phyloP scores from a whole-genome alignment of 30 jellyfish, hydroid and myxozoan genomes.

The Aurelia coerulea region DNA sequence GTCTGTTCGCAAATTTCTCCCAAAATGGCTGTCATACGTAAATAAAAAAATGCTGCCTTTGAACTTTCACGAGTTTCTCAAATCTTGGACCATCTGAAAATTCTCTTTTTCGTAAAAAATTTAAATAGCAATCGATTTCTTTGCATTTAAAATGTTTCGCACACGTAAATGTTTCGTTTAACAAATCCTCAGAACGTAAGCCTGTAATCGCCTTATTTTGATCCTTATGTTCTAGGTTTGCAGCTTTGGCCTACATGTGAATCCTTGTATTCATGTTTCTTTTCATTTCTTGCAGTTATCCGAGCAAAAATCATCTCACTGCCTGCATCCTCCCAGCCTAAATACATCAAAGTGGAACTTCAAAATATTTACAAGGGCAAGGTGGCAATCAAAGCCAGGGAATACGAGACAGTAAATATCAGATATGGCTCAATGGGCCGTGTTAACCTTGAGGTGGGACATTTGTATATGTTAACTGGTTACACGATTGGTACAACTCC shows the following conservation, averaged over 20 bases:
- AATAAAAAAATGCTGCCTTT: too few relatives aligned
- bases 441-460: constrained; percentile 37
- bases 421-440: constrained; percentile 33
- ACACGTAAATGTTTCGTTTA: too few relatives aligned
- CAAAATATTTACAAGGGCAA: constrained; percentile 34
- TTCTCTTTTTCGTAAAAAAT: too few relatives aligned
- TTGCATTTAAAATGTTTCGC: too few relatives aligned
- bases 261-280: background rate
- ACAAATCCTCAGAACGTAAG: too few relatives aligned
- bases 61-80: too few relatives aligned
- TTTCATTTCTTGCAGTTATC: constrained; percentile 28
- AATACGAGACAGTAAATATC: constrained; percentile 8
- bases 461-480: constrained; percentile 45
- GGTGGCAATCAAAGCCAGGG: background rate
- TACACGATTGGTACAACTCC: constrained; percentile 18
- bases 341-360: constrained; percentile 30
- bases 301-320: constrained; percentile 26
- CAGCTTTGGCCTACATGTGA: background rate
- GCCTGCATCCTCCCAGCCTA: constrained; percentile 22
- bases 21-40: too few relatives aligned
- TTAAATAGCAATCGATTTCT: too few relatives aligned
- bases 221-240: background rate
- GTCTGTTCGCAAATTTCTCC: too few relatives aligned
- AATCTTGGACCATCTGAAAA: too few relatives aligned
- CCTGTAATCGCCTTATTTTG: too few relatives aligned